Percentiles rank a stretch among this genome's conserved stretches.
Conservation (phyloP, 2,888 invertebrate genomes). For the Callimorpha dominula region DNA sequence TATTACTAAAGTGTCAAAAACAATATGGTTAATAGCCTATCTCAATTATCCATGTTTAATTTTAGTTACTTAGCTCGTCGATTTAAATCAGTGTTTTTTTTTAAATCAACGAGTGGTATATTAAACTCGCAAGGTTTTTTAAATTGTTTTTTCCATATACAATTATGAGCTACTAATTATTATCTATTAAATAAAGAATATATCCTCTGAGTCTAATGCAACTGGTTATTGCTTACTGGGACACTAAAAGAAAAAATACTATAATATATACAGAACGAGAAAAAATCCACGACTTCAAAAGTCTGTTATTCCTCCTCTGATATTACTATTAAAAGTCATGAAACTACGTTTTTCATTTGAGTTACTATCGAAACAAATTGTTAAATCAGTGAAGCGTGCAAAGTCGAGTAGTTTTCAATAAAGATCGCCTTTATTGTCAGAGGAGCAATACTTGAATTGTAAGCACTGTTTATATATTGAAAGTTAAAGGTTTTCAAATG, state of each 20-base stretch:
- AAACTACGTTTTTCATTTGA: not conserved
- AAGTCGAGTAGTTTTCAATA: slow-evolving; percentile 22
- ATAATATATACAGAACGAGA: no score
- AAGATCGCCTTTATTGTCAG: slow-evolving; percentile 13
- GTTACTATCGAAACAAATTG: slow-evolving; percentile 13
- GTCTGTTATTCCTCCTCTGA: not conserved
- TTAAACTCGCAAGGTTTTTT: not conserved
- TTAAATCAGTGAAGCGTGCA: slow-evolving; percentile 5
- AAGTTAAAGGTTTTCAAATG: slow-evolving; percentile 11
- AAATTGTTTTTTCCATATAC: not conserved
- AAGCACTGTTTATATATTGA: not conserved
- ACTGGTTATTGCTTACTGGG: no score
- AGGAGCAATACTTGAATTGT: slow-evolving; percentile 16
- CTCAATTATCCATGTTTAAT: no score
- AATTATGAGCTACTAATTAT: no score
- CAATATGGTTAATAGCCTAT: no score
- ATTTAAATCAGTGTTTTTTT: not conserved
- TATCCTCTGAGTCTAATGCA: no score
- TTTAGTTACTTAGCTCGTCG: not conserved
- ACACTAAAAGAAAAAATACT: no score
- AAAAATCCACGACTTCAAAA: no score
- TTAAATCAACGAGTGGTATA: not conserved
- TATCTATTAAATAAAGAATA: no score
- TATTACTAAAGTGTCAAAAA: no score
- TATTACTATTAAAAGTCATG: not conserved